Conservation (phyloP, 2,888 invertebrate genomes). For the Dryadula phaetusa region DNA sequence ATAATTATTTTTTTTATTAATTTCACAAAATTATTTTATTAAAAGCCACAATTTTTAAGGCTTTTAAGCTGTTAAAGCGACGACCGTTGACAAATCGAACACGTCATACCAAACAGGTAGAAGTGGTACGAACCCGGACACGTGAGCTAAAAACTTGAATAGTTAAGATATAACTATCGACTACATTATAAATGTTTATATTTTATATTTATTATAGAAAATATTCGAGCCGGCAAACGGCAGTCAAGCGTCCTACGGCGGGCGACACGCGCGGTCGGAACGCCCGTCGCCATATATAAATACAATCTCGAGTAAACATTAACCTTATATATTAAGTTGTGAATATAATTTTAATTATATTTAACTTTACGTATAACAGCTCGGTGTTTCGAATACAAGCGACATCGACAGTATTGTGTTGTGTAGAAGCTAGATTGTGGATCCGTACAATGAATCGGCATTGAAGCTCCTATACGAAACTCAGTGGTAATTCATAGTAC, state of each 20-base stretch:
- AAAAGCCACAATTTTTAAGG: constrained; percentile 83
- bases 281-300: constrained; percentile 41
- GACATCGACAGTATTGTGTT: constrained; percentile 78
- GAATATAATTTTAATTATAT: constrained; percentile 67
- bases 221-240: constrained; percentile 63
- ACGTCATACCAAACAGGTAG: constrained; percentile 50
- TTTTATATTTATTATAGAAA: constrained; percentile 80
- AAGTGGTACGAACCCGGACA: constrained; percentile 51
- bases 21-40: constrained; percentile 83
- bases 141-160: constrained; percentile 72
- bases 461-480: neutral
- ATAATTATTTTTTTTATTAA: constrained; percentile 82
- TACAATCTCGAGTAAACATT: constrained; percentile 68
- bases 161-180: constrained; percentile 80
- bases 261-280: constrained; percentile 38
- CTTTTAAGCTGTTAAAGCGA: constrained; percentile 83
- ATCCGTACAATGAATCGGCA: constrained; percentile 58
- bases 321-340: constrained; percentile 72
- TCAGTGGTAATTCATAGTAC: constrained; percentile 52
- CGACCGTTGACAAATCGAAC: constrained; percentile 62
- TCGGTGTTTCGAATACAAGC: constrained; percentile 75
- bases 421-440: constrained; percentile 77
- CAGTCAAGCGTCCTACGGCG: constrained; percentile 73
- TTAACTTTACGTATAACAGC: constrained; percentile 78
- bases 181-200: constrained; percentile 75